These are phyloP conservation scores for Sycophila texana DNA, from an alignment of 2,888 invertebrate genomes.

Conservation along the genomic window DNA sequence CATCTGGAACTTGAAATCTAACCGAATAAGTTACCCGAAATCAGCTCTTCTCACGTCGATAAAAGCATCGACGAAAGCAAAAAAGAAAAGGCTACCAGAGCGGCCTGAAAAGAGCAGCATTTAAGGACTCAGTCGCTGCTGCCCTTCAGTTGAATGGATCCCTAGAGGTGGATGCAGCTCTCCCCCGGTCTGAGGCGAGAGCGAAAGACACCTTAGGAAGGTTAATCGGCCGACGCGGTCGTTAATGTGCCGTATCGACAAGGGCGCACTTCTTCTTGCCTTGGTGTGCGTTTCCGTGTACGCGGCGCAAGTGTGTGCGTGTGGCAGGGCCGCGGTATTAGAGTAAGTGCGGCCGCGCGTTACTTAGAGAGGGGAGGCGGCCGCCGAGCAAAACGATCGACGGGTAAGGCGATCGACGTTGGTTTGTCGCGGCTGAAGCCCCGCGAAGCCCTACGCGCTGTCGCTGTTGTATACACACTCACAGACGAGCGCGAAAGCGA, in stretches of 20 bases:
- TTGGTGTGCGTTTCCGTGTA: neutral
- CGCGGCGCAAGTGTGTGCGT: too few relatives aligned
- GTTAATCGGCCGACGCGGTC: slow-evolving; percentile 38
- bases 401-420: slow-evolving; percentile 75
- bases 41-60: too few relatives aligned
- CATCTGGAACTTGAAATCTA: too few relatives aligned
- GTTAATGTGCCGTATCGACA: slow-evolving; percentile 37
- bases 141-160: neutral
- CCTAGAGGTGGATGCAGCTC: neutral
- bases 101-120: neutral
- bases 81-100: too few relatives aligned
- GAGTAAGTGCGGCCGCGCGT: slow-evolving; percentile 31
- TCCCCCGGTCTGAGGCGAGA: slow-evolving; percentile 39
- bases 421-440: slow-evolving; percentile 74
- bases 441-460: slow-evolving; percentile 69
- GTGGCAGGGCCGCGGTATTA: slow-evolving; percentile 23
- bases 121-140: neutral
- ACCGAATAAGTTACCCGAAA: too few relatives aligned
- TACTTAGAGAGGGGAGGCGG: neutral
- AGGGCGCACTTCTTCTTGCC: slow-evolving; percentile 1
- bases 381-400: slow-evolving; percentile 71
- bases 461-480: slow-evolving; percentile 14
- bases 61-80: neutral
- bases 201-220: slow-evolving; percentile 58
- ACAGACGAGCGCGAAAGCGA: neutral